Evolutionary conservation across 2,888 invertebrate species (phyloP), one percentile per base, ranked within the genome.

Genomic region (Euproctis similis): DNA sequence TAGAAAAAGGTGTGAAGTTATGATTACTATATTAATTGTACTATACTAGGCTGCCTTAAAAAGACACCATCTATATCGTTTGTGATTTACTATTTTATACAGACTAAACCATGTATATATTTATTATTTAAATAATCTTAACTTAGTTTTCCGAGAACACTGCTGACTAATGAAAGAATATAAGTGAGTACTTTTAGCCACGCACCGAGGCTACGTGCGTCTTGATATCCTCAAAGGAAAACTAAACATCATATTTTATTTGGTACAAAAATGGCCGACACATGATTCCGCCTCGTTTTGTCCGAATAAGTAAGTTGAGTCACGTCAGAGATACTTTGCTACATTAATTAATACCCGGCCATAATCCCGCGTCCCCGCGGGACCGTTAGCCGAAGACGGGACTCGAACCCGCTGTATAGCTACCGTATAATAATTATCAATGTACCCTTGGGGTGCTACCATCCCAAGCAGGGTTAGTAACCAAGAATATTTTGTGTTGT

Each of bases 391-490:
- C 42, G 54, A 59, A 62, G 68, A 59, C 64, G 62, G 59, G 49
- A 36, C 43, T 51, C 51, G 45, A 42, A 46, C 50, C 38, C 44
- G 45, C 46, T n/a, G n/a, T n/a, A n/a, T n/a, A n/a, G n/a, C n/a
- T 57, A 50, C 66, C 60, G 62, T 68, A 68, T 81, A 77, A 85
- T 85, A 84, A 85, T 85, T 85, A 81, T 78, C 82, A 80, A 78
- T 78, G 77, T 67, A 63, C 75, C 81, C 73, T 65, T 29, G 51
- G 72, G 81, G 67, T 55, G 42, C 40, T n/a, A n/a, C n/a, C n/a
- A 43, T 38, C 24, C 28, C 57, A 54, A 47, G 38, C 49, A 40
- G 39, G 39, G 40, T 34, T 31, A 33, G n/a, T 11, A 14, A 23
- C 14, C 25, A 21, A 27, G 24, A 20, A 30, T 21, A 30, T 25